Conservation (phyloP, 2,888 invertebrate genomes). For the Leucoptera coffeella region DNA sequence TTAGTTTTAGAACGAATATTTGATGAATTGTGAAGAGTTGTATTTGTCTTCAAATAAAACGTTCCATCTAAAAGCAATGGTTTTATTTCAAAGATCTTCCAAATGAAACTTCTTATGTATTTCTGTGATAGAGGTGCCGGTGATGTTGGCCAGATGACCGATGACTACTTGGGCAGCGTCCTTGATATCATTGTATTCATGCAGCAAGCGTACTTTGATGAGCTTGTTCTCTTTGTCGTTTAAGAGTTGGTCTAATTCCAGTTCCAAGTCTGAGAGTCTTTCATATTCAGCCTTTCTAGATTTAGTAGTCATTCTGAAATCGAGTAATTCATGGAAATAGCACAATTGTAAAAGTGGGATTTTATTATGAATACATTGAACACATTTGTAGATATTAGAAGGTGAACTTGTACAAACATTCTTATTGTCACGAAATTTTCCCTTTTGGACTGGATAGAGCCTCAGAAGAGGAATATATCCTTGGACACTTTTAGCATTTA, state of each 20-base stretch:
- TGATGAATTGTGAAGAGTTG: slow-evolving; percentile 50
- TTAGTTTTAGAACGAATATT: slow-evolving; percentile 31
- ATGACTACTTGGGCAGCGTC: slow-evolving; percentile 68
- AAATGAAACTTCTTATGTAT: slow-evolving; percentile 48
- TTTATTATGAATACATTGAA: too few species aligned
- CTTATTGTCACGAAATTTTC: too few species aligned
- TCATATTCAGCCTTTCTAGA: slow-evolving; percentile 25
- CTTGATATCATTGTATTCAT: slow-evolving; percentile 71
- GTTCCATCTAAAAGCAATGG: slow-evolving; percentile 34
- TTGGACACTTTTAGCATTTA: too few species aligned
- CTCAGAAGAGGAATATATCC: too few species aligned
- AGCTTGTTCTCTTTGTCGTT: slow-evolving; percentile 24
- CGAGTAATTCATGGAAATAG: slow-evolving; percentile 2
- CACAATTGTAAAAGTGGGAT: too few species aligned
- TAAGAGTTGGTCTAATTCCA: slow-evolving; percentile 43
- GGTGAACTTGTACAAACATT: too few species aligned
- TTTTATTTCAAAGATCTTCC: slow-evolving; percentile 33
- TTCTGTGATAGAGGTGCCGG: slow-evolving; percentile 51
- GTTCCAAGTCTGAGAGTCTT: slow-evolving; percentile 35
- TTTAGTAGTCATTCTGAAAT: slow-evolving; percentile 18
- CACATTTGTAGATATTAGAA: too few species aligned
- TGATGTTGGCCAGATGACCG: slow-evolving; percentile 60
- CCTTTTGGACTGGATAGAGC: too few species aligned
- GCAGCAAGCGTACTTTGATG: slow-evolving; percentile 58
- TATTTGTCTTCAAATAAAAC: slow-evolving; percentile 56